phyloP scores from a whole-genome alignment of 2,797 vertebrate species.

The Urophycis tenuis region DNA sequence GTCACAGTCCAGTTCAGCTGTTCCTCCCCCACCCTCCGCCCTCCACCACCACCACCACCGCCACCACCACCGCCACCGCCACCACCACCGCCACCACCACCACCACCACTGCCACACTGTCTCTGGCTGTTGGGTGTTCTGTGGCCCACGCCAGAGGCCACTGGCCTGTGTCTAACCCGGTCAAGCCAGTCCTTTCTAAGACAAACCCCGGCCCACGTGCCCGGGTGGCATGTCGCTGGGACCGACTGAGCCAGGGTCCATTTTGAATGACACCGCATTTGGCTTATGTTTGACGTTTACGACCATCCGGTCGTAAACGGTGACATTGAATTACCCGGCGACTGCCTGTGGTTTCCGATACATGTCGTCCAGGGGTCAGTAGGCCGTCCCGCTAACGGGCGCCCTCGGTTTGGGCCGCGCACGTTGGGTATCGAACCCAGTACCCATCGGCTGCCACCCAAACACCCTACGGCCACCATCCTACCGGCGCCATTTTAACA shows the following conservation, averaged over 20 bases:
- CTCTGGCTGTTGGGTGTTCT: neutral
- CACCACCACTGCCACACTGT: neutral
- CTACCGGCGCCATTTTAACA: neutral
- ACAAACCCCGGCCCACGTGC: neutral
- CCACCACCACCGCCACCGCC: neutral
- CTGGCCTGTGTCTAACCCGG: neutral
- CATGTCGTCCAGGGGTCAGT: too few relatives aligned
- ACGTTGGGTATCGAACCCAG: neutral
- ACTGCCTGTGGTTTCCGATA: neutral
- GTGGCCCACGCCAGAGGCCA: neutral
- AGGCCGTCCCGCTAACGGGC: neutral
- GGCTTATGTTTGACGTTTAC: neutral
- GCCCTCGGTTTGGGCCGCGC: too few relatives aligned
- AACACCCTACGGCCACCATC: neutral
- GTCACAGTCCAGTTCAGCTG: conserved; percentile 43
- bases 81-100: neutral
- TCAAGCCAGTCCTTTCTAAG: neutral
- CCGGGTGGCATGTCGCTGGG: neutral
- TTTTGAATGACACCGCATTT: neutral
- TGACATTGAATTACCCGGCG: too few relatives aligned
- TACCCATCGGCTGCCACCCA: too few relatives aligned
- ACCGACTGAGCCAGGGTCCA: neutral
- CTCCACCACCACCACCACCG: neutral
- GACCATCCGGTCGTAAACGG: neutral
- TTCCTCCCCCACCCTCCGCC: conserved; percentile 18